Conservation (phyloP, 2,113 vertebrate genomes). For the Jaculus jaculus region DNA sequence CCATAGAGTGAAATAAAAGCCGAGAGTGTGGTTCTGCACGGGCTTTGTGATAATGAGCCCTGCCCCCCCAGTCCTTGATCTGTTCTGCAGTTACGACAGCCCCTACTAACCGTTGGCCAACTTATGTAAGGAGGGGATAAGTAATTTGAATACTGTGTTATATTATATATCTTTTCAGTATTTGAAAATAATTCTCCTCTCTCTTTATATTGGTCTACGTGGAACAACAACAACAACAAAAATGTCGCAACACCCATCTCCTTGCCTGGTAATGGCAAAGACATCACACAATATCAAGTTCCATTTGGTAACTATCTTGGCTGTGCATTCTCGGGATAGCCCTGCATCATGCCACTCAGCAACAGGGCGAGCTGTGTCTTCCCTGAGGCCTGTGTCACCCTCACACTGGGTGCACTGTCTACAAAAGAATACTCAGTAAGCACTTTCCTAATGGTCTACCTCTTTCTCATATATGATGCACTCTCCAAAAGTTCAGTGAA, state of each 20-base stretch:
- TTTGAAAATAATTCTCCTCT: neutral
- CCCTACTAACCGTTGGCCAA: neutral
- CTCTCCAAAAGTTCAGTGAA: constrained; percentile 12
- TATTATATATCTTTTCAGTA: neutral
- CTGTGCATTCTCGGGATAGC: no score
- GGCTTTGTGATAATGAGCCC: neutral
- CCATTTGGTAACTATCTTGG: neutral
- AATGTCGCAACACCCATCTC: neutral
- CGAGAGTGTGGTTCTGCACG: neutral
- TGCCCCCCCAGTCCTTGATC: neutral
- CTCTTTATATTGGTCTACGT: neutral
- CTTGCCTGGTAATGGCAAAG: neutral
- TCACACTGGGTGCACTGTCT: neutral
- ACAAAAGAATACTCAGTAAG: neutral
- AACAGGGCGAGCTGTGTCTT: no score
- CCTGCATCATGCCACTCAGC: no score
- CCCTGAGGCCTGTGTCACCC: neutral
- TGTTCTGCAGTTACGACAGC: neutral
- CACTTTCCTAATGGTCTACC: neutral
- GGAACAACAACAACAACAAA: neutral
- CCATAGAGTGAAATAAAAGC: neutral
- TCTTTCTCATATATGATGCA: neutral
- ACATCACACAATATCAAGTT: neutral
- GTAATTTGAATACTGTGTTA: neutral
- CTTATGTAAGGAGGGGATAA: neutral